Conservation (phyloP, 2,113 vertebrate genomes). For the Tyrannus savana region DNA sequence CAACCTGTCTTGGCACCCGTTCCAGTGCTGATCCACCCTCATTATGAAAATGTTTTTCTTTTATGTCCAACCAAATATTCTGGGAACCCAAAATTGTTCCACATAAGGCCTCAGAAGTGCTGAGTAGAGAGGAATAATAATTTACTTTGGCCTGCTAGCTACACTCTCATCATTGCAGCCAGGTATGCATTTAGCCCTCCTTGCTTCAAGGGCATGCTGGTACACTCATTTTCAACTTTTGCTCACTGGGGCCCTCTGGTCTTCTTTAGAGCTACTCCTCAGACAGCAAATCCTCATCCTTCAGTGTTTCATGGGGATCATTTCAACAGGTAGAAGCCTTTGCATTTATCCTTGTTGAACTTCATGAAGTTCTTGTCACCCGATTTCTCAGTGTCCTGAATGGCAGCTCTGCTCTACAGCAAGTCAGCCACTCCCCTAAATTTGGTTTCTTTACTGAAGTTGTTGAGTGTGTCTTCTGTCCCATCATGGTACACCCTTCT, state of each 20-base stretch:
- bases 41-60: conserved; percentile 46
- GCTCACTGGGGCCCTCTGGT: neutral
- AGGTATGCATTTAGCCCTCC: neutral
- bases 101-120: conserved; percentile 5
- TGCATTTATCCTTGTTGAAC: neutral
- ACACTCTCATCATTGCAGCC: neutral
- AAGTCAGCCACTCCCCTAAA: neutral
- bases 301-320: neutral
- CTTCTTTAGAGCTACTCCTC: neutral
- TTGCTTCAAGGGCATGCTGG: neutral
- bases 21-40: neutral
- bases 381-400: neutral
- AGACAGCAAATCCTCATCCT: neutral
- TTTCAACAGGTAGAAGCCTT: neutral
- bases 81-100: conserved; percentile 1
- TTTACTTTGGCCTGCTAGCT: conserved; percentile 28
- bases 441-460: neutral
- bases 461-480: neutral
- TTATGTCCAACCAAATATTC: conserved; percentile 22
- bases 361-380: neutral
- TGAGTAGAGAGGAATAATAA: conserved; percentile 28
- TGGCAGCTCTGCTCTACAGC: neutral
- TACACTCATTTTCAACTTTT: neutral
- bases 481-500: neutral
- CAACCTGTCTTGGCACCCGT: conserved; percentile 23